Conservation (phyloP, 2,888 invertebrate species). For the Epiblema foenella region DNA sequence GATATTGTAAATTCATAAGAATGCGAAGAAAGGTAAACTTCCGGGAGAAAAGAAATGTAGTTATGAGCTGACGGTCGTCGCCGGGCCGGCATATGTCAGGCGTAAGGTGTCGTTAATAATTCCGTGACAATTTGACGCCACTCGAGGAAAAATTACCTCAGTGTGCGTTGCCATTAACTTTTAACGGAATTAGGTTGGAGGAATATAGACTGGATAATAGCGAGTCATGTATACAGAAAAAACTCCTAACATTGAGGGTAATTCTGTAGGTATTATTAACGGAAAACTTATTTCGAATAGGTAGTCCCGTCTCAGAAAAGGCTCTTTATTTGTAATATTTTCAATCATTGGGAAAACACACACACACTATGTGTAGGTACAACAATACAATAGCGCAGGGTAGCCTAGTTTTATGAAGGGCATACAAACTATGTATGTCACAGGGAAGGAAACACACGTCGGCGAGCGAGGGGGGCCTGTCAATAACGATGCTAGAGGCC, state of each 20-base stretch:
- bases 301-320: not conserved
- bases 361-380: not conserved
- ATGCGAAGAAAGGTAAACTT: conserved; percentile 39
- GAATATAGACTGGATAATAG: not conserved
- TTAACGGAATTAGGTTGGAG: conserved; percentile 47
- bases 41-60: conserved; percentile 32
- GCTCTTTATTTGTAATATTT: not conserved
- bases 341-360: not conserved
- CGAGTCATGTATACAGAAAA: not conserved
- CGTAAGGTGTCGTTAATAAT: conserved; percentile 33
- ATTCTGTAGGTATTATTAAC: not conserved
- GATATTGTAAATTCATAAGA: conserved; percentile 44
- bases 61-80: conserved; percentile 33
- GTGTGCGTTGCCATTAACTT: conserved; percentile 58
- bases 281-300: not conserved
- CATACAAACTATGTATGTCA: conserved; percentile 11
- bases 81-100: not conserved
- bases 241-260: not conserved
- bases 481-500: conserved; percentile 52
- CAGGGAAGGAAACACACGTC: conserved; percentile 46
- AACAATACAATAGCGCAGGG: not conserved
- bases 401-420: conserved; percentile 22
- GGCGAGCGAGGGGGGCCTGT: conserved; percentile 50
- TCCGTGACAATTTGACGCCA: conserved; percentile 38
- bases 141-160: conserved; percentile 54